Evolutionary conservation across 2,888 invertebrate genomes (phyloP).

Genomic region (Papilio protenor): DNA sequence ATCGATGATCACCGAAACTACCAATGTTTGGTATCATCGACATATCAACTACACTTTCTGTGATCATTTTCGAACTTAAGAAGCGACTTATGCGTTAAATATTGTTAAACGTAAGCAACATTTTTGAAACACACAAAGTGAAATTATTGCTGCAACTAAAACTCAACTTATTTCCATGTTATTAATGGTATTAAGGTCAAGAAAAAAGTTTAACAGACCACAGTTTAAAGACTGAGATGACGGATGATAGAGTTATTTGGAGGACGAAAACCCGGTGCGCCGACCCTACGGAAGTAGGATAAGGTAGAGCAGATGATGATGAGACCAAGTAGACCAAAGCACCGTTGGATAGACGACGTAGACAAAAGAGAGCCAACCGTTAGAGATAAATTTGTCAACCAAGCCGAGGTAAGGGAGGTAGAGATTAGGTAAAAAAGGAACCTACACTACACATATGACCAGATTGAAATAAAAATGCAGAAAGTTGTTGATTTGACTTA

Average conservation of each 20-base stretch:
- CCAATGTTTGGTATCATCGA: neutral
- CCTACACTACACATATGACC: too few relatives aligned
- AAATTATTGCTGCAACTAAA: neutral
- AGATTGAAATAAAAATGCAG: neutral
- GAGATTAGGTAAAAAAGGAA: neutral
- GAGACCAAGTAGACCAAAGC: too few relatives aligned
- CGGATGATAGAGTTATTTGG: too few relatives aligned
- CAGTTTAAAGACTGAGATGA: too few relatives aligned
- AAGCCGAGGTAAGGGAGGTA: neutral
- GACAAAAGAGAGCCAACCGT: neutral
- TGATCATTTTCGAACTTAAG: neutral
- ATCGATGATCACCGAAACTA: neutral
- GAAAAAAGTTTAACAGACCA: too few relatives aligned
- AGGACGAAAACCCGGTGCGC: too few relatives aligned
- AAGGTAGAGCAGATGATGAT: too few relatives aligned
- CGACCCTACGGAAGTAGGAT: too few relatives aligned
- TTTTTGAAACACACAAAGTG: slow-evolving; percentile 1
- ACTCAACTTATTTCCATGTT: neutral
- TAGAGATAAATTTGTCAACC: neutral
- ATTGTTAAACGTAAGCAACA: neutral
- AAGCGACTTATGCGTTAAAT: neutral
- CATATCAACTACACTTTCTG: neutral
- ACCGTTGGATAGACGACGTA: too few relatives aligned
- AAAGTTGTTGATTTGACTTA: slow-evolving; percentile 47
- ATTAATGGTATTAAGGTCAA: too few relatives aligned